Percentiles rank a stretch among this genome's conserved stretches.
Evolutionary conservation across 2,888 invertebrate genomes (phyloP).

Genomic region (Uropetala carovei): DNA sequence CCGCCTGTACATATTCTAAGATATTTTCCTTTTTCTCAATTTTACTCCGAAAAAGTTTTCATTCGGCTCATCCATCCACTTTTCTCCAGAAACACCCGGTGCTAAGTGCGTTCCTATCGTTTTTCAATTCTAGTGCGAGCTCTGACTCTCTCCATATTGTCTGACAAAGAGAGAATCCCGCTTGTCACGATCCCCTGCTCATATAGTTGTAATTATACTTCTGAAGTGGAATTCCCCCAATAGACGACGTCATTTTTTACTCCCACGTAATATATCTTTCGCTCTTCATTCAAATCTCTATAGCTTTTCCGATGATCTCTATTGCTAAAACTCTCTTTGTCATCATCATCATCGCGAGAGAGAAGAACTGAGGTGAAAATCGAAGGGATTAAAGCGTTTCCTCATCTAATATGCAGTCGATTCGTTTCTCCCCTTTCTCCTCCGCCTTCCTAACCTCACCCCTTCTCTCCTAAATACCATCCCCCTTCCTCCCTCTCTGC

Average conservation of each 20-base stretch:
- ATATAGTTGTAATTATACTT: no score
- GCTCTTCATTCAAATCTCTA: background rate
- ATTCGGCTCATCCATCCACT: no score
- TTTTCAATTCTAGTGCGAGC: no score
- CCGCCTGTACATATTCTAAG: no score
- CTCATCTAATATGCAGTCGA: slow-evolving; percentile 10
- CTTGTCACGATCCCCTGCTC: no score
- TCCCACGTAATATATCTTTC: background rate
- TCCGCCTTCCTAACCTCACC: background rate
- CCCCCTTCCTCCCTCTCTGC: background rate
- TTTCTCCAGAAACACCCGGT: no score
- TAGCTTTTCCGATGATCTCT: background rate
- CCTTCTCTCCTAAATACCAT: background rate
- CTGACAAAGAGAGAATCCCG: no score
- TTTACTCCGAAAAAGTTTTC: no score
- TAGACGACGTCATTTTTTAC: background rate
- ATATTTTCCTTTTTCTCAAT: no score
- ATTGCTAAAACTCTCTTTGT: background rate
- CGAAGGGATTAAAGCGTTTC: background rate
- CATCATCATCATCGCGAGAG: background rate
- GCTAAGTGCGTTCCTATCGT: no score
- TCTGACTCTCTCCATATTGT: no score
- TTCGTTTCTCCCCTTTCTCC: background rate
- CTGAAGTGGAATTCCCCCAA: no score
- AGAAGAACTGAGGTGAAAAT: background rate